Conservation (phyloP, 1,140 invertebrate species). For the Liolophura sinensis region DNA sequence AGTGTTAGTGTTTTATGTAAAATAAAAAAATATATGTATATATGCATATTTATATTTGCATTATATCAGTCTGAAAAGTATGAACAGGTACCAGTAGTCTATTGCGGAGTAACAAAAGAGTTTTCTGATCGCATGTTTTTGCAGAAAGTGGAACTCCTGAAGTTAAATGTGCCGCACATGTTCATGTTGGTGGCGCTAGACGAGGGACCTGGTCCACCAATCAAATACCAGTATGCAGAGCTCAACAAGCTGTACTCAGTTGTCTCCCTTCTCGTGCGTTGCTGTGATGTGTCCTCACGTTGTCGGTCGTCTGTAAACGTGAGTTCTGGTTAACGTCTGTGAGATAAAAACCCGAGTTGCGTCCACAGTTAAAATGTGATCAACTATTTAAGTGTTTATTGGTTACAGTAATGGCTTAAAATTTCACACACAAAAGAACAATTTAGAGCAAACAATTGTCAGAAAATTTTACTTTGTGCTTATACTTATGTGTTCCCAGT, state of each 20-base stretch:
- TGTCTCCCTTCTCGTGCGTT: conserved; percentile 86
- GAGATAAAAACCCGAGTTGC: too few relatives aligned
- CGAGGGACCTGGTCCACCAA: conserved; percentile 87
- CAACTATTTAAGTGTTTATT: too few relatives aligned
- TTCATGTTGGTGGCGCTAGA: conserved; percentile 92
- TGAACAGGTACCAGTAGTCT: not conserved
- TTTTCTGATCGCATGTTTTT: conserved; percentile 10
- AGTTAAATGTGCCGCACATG: conserved; percentile 86
- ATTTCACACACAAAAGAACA: too few relatives aligned
- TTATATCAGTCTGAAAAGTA: not conserved
- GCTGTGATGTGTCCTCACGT: conserved; percentile 86
- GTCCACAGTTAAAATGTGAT: too few relatives aligned
- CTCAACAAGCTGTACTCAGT: conserved; percentile 92
- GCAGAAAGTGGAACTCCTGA: conserved; percentile 58
- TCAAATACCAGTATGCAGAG: conserved; percentile 96
- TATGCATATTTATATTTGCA: too few relatives aligned
- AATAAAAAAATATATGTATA: not conserved
- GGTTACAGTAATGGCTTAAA: too few relatives aligned
- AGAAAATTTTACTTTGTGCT: too few relatives aligned
- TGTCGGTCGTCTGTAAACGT: conserved; percentile 71
- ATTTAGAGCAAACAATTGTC: too few relatives aligned
- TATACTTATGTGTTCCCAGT: too few relatives aligned
- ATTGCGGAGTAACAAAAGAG: not conserved
- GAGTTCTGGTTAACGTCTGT: conserved; percentile 28
- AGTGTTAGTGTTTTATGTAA: too few relatives aligned